Percentiles rank a stretch among this genome's conserved stretches.
These are phyloP conservation scores for Trinectes maculatus DNA, from an alignment of 2,113 vertebrate species.

Conservation along the genomic window DNA sequence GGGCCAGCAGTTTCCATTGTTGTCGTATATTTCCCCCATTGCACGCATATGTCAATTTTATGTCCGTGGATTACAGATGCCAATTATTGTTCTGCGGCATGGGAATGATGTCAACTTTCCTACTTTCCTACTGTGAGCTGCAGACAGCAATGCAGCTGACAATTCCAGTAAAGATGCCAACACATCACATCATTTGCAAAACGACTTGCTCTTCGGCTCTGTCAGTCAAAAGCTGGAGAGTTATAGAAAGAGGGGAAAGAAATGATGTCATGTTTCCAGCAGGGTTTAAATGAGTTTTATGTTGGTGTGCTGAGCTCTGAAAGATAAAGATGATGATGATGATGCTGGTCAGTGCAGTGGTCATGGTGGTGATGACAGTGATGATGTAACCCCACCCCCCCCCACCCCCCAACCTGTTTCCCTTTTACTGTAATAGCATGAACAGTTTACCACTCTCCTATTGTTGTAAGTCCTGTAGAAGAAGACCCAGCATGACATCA, in stretches of 20 bases:
- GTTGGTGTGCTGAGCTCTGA: conserved; percentile 23
- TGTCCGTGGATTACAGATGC: conserved; percentile 53
- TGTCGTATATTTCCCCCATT: conserved; percentile 37
- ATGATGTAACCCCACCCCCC: conserved; percentile 41
- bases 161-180: conserved; percentile 59
- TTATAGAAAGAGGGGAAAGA: conserved; percentile 15
- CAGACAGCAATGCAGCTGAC: conserved; percentile 61
- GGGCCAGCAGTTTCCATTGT: conserved; percentile 53
- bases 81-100: conserved; percentile 64
- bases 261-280: conserved; percentile 62
- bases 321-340: conserved; percentile 34
- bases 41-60: conserved; percentile 70
- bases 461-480: background rate
- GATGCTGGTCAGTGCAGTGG: conserved; percentile 34
- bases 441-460: conserved; percentile 7
- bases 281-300: conserved; percentile 42
- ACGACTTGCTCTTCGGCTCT: conserved; percentile 40
- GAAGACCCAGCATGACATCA: conserved; percentile 3
- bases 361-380: conserved; percentile 45
- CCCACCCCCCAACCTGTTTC: conserved; percentile 22
- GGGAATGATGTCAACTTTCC: conserved; percentile 68
- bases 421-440: conserved; percentile 23
- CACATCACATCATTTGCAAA: conserved; percentile 61
- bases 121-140: conserved; percentile 48
- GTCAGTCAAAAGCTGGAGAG: conserved; percentile 43